Evolutionary conservation across 2,797 vertebrate genomes (phyloP), one percentile per base, ranked within the genome.

Genomic region (Sebastes jordani): DNA sequence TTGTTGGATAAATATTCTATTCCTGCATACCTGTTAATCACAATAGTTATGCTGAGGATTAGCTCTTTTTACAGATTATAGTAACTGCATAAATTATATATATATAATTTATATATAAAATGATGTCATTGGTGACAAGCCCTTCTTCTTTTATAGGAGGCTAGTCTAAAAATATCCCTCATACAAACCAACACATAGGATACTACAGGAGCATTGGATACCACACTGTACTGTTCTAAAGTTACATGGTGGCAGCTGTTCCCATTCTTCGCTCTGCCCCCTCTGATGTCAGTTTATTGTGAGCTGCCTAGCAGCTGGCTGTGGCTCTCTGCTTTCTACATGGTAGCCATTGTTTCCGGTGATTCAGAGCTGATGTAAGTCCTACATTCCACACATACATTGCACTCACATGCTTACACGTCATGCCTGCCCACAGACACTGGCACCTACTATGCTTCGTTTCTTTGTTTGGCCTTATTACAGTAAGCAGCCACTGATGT

Each of bases 191-290:
- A 63, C 71, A 49, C 60, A 27, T 67, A 71, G 81, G 73, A 76
- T 59, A 73, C 69, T 74, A 69, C 76, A 67, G 63, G 52, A 78
- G 81, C 67, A 20, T 7, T 30, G 69, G 64, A 46, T 69, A 34
- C 72, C 80, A 72, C 72, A 73, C 91, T 85, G 88, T 86, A 82
- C 87, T 72, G 80, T 76, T 94, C 88, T 92, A 89, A 87, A 89
- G 86, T 91, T 89, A 88, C 87, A 73, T 27, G 11, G 82, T 59
- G 49, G 82, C 93, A 94, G 92, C 91, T 92, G 93, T 67, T 89
- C 79, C 67, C 61, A 66, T 90, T 93, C 84, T 83, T 80, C 59
- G 63, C 84, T 82, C 64, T n/a, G 65, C 72, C 71, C n/a, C 9
- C 60, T 82, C 87, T 90, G 83, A 88, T 88, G 89, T 88, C 86